Conservation (phyloP, 2,113 vertebrate genomes). For the Menura novaehollandiae region DNA sequence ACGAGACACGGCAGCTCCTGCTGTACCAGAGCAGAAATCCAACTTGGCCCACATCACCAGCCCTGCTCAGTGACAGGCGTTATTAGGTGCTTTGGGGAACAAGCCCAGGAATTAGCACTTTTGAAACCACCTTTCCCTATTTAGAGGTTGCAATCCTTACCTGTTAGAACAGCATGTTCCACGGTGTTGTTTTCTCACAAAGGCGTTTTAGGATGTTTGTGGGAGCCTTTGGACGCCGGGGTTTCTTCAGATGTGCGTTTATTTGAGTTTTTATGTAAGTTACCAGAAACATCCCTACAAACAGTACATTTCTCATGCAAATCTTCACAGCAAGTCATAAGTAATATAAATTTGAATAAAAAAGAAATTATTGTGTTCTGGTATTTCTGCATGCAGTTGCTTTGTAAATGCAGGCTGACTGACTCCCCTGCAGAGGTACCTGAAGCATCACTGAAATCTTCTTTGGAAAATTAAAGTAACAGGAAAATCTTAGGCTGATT, state of each 20-base stretch:
- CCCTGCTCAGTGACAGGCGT: background rate
- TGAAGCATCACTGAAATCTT: background rate
- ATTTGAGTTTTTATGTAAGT: background rate
- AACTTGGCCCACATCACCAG: accelerated
- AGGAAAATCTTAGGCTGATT: background rate
- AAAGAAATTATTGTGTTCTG: background rate
- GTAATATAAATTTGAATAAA: background rate
- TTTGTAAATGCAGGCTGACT: background rate
- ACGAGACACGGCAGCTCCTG: accelerated
- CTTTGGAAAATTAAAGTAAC: background rate
- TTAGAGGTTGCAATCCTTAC: background rate
- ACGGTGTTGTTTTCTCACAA: background rate
- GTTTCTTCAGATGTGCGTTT: background rate
- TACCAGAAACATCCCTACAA: background rate
- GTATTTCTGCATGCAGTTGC: background rate
- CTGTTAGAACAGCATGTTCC: background rate
- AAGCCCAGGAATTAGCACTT: background rate
- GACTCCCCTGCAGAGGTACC: background rate
- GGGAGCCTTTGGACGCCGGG: background rate
- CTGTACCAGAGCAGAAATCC: background rate
- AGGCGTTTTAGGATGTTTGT: background rate
- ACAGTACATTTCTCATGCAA: background rate
- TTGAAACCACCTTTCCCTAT: background rate
- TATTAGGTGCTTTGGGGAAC: background rate
- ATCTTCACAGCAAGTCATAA: background rate